phyloP scores from a whole-genome alignment of 2,888 invertebrate species.

The Caenorhabditis imperialis region DNA sequence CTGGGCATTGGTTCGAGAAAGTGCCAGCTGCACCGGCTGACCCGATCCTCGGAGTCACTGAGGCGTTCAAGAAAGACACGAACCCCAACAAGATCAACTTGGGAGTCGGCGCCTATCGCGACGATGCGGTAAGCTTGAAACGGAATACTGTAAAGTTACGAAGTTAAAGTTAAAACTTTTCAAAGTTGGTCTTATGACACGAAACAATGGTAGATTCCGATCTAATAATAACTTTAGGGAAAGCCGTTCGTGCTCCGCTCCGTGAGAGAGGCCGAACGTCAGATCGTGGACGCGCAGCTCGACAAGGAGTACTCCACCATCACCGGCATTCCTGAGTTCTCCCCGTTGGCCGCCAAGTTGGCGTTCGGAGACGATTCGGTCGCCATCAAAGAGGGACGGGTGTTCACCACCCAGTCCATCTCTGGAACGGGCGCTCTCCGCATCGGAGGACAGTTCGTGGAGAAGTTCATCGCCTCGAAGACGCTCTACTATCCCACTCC shows the following conservation, averaged over 20 bases:
- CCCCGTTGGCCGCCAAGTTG: slow-evolving; percentile 87
- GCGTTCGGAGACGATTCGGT: slow-evolving; percentile 87
- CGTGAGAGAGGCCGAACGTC: slow-evolving; percentile 89
- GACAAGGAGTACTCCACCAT: slow-evolving; percentile 97
- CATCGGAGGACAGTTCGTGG: slow-evolving; percentile 90
- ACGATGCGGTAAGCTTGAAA: slow-evolving; percentile 84
- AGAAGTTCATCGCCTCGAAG: slow-evolving; percentile 84
- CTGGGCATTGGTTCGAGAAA: slow-evolving; percentile 24
- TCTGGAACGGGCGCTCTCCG: slow-evolving; percentile 96
- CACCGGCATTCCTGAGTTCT: slow-evolving; percentile 86
- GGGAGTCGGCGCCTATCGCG: slow-evolving; percentile 88
- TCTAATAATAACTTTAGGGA: slow-evolving; percentile 81
- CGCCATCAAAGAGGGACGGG: slow-evolving; percentile 79
- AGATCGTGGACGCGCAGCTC: slow-evolving; percentile 85
- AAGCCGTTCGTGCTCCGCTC: slow-evolving; percentile 98
- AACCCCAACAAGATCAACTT: slow-evolving; percentile 96
- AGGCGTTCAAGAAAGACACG: slow-evolving; percentile 88
- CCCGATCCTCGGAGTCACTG: slow-evolving; percentile 92
- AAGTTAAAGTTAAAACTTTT: background rate
- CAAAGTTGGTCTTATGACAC: background rate
- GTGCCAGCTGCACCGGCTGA: slow-evolving; percentile 68
- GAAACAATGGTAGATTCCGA: background rate
- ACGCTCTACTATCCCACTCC: slow-evolving; percentile 90
- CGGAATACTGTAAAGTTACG: background rate
- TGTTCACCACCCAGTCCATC: slow-evolving; percentile 86